A percentile compares a stretch with the other conserved stretches of the same genome.
Conservation (phyloP, 2,888 invertebrate species). For the Oscheius myriophilus region DNA sequence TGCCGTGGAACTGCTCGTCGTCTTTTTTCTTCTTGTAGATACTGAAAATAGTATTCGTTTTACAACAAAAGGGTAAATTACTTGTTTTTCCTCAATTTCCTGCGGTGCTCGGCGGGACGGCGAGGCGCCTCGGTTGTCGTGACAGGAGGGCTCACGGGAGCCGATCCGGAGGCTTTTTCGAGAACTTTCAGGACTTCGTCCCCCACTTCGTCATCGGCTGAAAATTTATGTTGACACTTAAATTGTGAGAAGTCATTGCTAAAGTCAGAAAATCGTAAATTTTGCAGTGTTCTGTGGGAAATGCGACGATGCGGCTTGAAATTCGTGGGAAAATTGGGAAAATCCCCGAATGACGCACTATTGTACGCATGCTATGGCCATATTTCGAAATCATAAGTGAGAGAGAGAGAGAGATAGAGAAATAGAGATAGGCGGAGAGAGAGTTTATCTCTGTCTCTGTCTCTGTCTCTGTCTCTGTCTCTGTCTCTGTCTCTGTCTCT, state of each 20-base stretch:
- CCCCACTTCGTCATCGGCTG: conserved; percentile 64
- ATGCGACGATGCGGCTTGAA: too few species aligned
- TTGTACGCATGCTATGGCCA: too few species aligned
- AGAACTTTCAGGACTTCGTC: conserved; percentile 57
- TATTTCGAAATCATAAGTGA: too few species aligned
- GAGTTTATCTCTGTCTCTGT: background rate
- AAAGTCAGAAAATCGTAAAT: too few species aligned
- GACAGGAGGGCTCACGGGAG: conserved; percentile 16
- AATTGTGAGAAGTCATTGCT: too few species aligned
- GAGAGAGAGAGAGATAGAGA: too few species aligned
- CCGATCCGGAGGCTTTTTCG: conserved; percentile 36
- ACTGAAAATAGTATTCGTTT: background rate
- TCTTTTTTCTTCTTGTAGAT: conserved; percentile 1
- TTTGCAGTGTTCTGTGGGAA: too few species aligned
- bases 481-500: conserved; percentile 3
- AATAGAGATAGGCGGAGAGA: too few species aligned
- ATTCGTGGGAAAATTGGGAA: too few species aligned
- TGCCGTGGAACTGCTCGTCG: conserved; percentile 37
- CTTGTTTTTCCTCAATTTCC: conserved; percentile 20
- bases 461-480: background rate
- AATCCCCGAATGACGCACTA: too few species aligned
- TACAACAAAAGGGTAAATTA: conserved; percentile 13
- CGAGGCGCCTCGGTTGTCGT: conserved; percentile 39
- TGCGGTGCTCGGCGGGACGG: conserved; percentile 3
- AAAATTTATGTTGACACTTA: conserved; percentile 15